Evolutionary conservation across 2,888 invertebrate genomes (phyloP), one percentile per base, ranked within the genome.

Genomic region (Alentia gelatinosa): DNA sequence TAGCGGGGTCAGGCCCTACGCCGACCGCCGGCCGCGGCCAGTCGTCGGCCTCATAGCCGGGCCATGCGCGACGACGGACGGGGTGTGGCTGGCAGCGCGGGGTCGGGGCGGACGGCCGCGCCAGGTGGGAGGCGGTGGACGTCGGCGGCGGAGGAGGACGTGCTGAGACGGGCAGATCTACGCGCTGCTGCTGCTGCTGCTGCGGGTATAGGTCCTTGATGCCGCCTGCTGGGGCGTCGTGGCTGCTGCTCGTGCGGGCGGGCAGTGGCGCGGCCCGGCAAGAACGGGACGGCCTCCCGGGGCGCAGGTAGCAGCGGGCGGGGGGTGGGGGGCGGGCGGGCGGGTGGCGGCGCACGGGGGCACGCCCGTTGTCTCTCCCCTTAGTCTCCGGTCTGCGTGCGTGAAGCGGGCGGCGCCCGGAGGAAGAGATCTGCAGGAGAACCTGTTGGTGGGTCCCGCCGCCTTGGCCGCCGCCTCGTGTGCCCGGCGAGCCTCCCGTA

Each of bases 361-460:
- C 79, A 39, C 37, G 23, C 30, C 15, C 79, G 23, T 79, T 35
- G 35, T 37, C 79, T 79, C 79, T 37, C 12, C 26, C 37, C 39
- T 79, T 15, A 68, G 68, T 12, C 79, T 79, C 35, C 33, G 12
- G 5, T 35, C 39, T 79, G 37, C 33, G 3, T 79, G 79, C 37
- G n/a, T 33, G 79, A 68, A n/a, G 63, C 12, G 68, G 68, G 68
- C 68, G 79, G 39, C 79, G 79, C 79, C 79, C 39, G 79, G 79
- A 79, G 79, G n/a, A n/a, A n/a, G n/a, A n/a, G n/a, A n/a, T n/a
- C n/a, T n/a, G n/a, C n/a, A n/a, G n/a, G 37, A 15, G n/a, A 79
- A 79, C 79, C 79, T 79, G 79, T 79, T 79, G 79, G 35, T 37
- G 79, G 79, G 79, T 79, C 79, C 79, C 37, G 79, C 63, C 63